Conservation (phyloP, 1,140 invertebrate species). For the Dreissena rostriformis region DNA sequence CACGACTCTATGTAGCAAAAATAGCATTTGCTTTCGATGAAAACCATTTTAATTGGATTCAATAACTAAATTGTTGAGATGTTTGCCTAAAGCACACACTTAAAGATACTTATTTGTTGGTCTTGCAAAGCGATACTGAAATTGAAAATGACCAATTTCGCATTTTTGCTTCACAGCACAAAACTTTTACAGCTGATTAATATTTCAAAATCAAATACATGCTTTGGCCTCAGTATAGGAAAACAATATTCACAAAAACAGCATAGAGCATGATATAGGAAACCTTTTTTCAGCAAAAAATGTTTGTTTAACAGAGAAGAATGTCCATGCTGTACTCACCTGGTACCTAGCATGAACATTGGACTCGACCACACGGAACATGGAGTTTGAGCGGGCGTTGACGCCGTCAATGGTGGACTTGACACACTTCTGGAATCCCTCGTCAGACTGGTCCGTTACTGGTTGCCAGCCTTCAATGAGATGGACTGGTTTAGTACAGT, state of each 20-base stretch:
- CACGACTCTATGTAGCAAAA: too few relatives aligned
- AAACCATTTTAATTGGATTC: background rate
- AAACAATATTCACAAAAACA: background rate
- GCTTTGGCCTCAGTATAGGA: background rate
- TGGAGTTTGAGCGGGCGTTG: conserved; percentile 80
- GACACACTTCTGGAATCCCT: conserved; percentile 78
- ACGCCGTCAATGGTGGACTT: conserved; percentile 79
- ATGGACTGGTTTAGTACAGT: background rate
- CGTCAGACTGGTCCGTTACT: conserved; percentile 53
- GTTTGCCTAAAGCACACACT: too few relatives aligned
- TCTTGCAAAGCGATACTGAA: too few relatives aligned
- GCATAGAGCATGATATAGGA: background rate
- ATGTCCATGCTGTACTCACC: conserved; percentile 47
- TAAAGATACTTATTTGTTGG: too few relatives aligned
- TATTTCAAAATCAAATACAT: background rate
- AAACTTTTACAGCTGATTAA: background rate
- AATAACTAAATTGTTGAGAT: background rate
- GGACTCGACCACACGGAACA: conserved; percentile 79
- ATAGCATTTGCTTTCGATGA: background rate
- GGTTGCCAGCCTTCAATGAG: conserved; percentile 40
- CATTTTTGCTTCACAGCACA: background rate
- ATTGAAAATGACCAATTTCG: background rate
- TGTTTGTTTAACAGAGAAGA: background rate
- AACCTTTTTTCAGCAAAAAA: background rate
- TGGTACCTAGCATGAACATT: conserved; percentile 77